Evolutionary conservation across 2,888 invertebrate species (phyloP), one percentile per base, ranked within the genome.

Genomic region (Hybos culiciformis): DNA sequence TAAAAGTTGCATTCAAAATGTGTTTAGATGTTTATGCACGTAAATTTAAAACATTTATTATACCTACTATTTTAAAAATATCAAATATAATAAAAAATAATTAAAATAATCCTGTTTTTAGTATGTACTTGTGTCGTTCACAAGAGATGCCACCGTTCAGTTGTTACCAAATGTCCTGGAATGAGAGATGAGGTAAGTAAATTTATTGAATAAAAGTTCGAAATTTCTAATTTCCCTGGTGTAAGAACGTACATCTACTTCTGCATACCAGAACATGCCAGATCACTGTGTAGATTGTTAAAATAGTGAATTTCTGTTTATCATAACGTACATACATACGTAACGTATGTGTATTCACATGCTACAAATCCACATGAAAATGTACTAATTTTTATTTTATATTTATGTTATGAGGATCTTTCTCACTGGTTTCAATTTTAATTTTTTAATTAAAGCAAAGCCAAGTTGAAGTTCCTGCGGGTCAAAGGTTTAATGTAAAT

Each of bases 121-220:
- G 96, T 97, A 51, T 98, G 98, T 70, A 96, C 96, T 47, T 93
- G 93, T 68, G 98, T 98, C 60, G 97, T 98, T 51, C 98, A 99
- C 76, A 99, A 99, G 69, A 77, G 96, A 62, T 98, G 98, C 67
- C 97, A 98, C 70, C 82, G 83, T 57, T 83, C 84, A 50, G 93
- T 98, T 53, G 91, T 98, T 57, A 97, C 96, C 61, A 94, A 93
- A 73, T 98, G 98, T 71, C 97, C 97, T 44, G 97, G 96, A 51
- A 91, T 92, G 80, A 91, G 88, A 68, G 87, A 90, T 63, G 84
- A 83, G 77, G 84, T 65, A 51, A 56, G 50, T 47, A n/a, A n/a
- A n/a, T n/a, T n/a, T n/a, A n/a, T n/a, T n/a, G n/a, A n/a, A n/a
- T n/a, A n/a, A n/a, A n/a, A n/a, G n/a, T n/a, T n/a, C n/a, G n/a